These are phyloP conservation scores for Prionailurus bengalensis DNA, from an alignment of 2,113 vertebrate genomes.

Conservation along the genomic window DNA sequence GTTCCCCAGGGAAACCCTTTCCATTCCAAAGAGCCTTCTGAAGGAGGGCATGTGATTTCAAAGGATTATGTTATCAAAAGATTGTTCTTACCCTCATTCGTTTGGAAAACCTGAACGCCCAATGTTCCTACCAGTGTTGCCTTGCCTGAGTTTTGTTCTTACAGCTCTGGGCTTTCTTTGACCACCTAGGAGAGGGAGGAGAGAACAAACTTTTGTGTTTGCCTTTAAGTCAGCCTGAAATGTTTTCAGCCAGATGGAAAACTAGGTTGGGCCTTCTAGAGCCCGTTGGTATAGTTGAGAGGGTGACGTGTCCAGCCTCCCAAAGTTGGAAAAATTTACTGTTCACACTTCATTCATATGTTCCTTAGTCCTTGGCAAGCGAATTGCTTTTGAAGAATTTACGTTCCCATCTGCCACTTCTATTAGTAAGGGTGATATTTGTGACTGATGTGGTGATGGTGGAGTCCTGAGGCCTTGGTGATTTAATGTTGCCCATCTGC, in stretches of 20 bases:
- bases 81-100: slow-evolving; percentile 50
- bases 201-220: neutral
- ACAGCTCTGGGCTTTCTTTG: neutral
- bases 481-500: fast-evolving
- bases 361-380: slow-evolving; percentile 65
- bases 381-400: slow-evolving; percentile 74
- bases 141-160: slow-evolving; percentile 1
- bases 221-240: slow-evolving; percentile 36
- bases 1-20: neutral
- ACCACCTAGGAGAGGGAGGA: slow-evolving; percentile 4
- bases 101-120: neutral
- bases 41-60: slow-evolving; percentile 39
- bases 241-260: slow-evolving; percentile 30
- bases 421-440: slow-evolving; percentile 21
- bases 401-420: slow-evolving; percentile 68
- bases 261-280: slow-evolving; percentile 22
- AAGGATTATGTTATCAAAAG: slow-evolving; percentile 63
- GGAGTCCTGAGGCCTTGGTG: neutral
- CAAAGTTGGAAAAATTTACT: slow-evolving; percentile 64
- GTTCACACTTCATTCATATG: slow-evolving; percentile 72
- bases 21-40: neutral
- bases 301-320: slow-evolving; percentile 54
- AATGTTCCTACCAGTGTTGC: neutral
- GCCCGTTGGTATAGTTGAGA: slow-evolving; percentile 1
- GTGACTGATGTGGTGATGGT: neutral